Conservation (phyloP, 2,888 invertebrate species). For the Chrysolina oricalcia region DNA sequence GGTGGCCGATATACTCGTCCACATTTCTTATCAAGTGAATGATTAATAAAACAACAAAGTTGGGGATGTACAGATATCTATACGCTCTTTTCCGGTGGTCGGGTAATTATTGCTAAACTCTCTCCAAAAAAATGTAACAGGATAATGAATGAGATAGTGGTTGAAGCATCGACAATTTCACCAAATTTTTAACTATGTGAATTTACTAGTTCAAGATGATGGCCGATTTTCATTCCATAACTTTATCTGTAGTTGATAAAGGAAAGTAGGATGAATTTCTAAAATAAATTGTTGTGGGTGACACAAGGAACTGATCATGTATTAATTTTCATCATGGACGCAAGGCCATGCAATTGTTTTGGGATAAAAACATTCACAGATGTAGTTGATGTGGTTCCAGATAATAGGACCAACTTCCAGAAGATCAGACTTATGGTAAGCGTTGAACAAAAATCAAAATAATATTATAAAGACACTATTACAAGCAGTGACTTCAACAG, state of each 20-base stretch:
- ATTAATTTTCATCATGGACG: neutral
- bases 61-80: constrained; percentile 5
- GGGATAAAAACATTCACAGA: neutral
- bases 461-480: too few relatives aligned
- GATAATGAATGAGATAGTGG: neutral
- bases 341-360: neutral
- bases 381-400: neutral
- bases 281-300: neutral
- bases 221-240: neutral
- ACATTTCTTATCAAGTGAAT: constrained; percentile 29
- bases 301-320: neutral
- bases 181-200: neutral
- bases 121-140: neutral
- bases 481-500: too few relatives aligned
- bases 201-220: neutral
- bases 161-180: neutral
- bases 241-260: too few relatives aligned
- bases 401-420: neutral
- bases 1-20: too few relatives aligned
- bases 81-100: neutral
- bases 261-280: neutral
- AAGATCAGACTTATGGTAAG: neutral
- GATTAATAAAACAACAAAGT: constrained; percentile 43
- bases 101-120: neutral
- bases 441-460: too few relatives aligned